These are phyloP conservation scores for Lepilemur ruficaudatus DNA, from an alignment of 2,797 vertebrate genomes.

Conservation along the genomic window DNA sequence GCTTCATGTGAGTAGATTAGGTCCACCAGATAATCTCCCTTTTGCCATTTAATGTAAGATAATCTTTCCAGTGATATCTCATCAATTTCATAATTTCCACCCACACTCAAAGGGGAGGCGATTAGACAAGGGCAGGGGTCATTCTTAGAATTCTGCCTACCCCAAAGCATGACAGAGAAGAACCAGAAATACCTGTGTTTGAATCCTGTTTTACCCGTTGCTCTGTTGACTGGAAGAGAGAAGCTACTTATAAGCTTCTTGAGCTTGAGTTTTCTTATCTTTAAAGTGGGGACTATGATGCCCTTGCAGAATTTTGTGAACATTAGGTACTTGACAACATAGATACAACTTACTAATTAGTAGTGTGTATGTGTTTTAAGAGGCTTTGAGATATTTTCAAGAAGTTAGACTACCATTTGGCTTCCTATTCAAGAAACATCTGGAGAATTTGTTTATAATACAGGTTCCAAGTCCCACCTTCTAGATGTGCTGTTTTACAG, in stretches of 20 bases:
- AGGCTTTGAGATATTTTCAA: conserved; percentile 1
- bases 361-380: background rate
- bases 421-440: conserved; percentile 22
- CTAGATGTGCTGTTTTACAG: background rate
- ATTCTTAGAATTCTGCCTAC: background rate
- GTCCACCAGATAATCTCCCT: background rate
- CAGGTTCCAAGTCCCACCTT: background rate
- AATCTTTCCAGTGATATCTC: background rate
- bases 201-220: conserved; percentile 26
- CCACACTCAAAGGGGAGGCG: background rate
- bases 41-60: background rate
- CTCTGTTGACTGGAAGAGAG: conserved; percentile 34
- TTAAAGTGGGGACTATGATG: conserved; percentile 4
- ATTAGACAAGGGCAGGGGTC: background rate
- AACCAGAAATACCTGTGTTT: background rate
- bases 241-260: background rate
- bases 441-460: conserved; percentile 17
- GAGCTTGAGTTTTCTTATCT: conserved; percentile 23
- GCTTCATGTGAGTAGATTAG: background rate
- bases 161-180: background rate
- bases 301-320: background rate
- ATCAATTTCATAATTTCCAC: background rate
- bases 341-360: background rate
- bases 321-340: background rate
- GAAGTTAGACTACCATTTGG: conserved; percentile 23